phyloP scores from a whole-genome alignment of 2,888 invertebrate genomes.

The Dicycla oo region DNA sequence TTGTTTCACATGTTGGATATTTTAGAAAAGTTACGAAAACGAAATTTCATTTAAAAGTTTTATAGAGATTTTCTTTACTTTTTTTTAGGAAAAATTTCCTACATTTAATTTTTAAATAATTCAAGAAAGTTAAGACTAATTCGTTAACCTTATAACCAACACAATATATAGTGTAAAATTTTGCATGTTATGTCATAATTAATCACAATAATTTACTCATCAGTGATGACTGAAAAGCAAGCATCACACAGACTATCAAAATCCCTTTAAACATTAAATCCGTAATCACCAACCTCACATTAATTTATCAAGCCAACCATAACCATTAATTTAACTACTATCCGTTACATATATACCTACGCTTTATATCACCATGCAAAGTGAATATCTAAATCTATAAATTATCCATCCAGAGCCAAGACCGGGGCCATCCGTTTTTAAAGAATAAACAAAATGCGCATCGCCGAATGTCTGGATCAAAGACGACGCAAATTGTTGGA shows the following conservation, averaged over 20 bases:
- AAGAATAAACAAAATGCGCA: constrained; percentile 66
- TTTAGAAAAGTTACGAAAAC: constrained; percentile 7
- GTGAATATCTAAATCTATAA: constrained; percentile 48
- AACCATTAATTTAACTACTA: constrained; percentile 11
- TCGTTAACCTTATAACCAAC: not conserved
- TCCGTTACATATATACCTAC: not conserved
- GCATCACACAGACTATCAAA: constrained; percentile 15
- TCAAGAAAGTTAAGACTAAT: not conserved
- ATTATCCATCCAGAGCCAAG: constrained; percentile 39
- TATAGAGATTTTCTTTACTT: not conserved
- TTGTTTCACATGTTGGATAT: constrained; percentile 12
- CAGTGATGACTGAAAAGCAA: too few relatives aligned
- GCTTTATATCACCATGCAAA: constrained; percentile 35
- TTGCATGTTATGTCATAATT: not conserved
- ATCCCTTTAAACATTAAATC: not conserved
- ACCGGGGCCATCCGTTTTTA: constrained; percentile 63
- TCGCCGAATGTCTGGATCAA: constrained; percentile 67
- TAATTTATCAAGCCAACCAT: constrained; percentile 17
- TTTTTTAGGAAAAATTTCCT: not conserved
- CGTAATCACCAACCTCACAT: not conserved
- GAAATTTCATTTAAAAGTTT: not conserved
- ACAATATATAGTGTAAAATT: not conserved
- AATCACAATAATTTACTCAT: constrained; percentile 16
- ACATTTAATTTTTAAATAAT: not conserved
- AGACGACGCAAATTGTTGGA: constrained; percentile 54